These are phyloP conservation scores for Tursiops truncatus DNA, from an alignment of 2,113 vertebrate species.

Conservation along the genomic window DNA sequence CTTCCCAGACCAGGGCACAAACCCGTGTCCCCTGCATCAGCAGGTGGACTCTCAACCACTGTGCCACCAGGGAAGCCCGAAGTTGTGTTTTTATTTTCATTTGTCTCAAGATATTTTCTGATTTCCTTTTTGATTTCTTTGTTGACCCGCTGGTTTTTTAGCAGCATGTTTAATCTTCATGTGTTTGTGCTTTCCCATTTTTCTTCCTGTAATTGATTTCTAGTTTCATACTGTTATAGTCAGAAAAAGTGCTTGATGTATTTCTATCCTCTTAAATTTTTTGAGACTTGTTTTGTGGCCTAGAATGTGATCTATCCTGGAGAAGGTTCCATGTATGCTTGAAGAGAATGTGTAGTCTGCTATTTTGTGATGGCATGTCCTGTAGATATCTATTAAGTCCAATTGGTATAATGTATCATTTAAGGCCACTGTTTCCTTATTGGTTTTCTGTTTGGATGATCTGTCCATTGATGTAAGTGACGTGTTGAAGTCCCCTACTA, in stretches of 20 bases:
- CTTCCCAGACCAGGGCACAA: no score
- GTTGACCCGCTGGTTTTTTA: not conserved
- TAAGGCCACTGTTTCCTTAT: not conserved
- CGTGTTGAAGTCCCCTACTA: not conserved
- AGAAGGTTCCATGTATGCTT: not conserved
- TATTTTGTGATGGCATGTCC: not conserved
- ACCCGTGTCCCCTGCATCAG: no score
- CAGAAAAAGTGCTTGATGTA: not conserved
- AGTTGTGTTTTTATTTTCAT: not conserved
- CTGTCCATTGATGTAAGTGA: not conserved
- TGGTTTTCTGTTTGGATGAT: not conserved
- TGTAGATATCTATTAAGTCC: not conserved
- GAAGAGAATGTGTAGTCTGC: not conserved
- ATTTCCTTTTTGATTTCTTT: not conserved
- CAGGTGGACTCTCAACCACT: no score
- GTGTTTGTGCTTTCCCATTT: not conserved
- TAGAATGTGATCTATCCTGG: not conserved
- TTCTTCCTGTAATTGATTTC: not conserved
- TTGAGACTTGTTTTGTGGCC: not conserved
- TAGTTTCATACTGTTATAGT: not conserved
- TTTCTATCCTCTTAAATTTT: not conserved
- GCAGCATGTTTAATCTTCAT: not conserved
- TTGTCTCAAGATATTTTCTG: not conserved
- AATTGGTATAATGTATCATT: not conserved
- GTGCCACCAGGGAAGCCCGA: not conserved